A percentile compares a stretch with the other conserved stretches of the same genome.
Evolutionary conservation across 2,888 invertebrate species (phyloP).

Genomic region (Diaperis boleti): DNA sequence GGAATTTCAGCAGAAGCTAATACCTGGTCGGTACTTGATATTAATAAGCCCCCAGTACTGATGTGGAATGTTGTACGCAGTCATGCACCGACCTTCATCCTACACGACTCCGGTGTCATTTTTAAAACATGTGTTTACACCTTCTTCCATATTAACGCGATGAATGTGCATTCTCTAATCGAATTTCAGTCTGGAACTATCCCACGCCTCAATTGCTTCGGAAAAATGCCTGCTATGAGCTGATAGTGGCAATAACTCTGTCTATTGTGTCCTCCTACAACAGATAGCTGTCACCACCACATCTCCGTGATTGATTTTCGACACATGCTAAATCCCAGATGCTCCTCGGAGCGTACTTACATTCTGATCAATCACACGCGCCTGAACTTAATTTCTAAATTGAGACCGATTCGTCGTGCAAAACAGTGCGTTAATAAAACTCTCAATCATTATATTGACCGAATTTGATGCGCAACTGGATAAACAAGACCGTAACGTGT

Average conservation of each 20-base stretch:
- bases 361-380: conserved; percentile 19
- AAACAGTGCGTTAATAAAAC: conserved; percentile 6
- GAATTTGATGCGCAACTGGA: conserved; percentile 31
- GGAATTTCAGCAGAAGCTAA: no score
- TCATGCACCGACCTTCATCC: no score
- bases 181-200: conserved; percentile 7
- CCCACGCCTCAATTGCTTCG: conserved; percentile 6
- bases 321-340: conserved; percentile 55
- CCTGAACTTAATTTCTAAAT: conserved; percentile 24
- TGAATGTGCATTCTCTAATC: not conserved
- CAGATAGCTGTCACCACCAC: conserved; percentile 56
- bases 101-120: no score
- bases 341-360: conserved; percentile 43
- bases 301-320: conserved; percentile 57
- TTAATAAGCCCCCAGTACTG: no score
- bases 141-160: not conserved
- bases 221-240: conserved; percentile 25
- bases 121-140: not conserved
- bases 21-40: no score
- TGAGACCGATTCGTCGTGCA: conserved; percentile 12
- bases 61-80: no score
- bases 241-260: conserved; percentile 48
- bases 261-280: conserved; percentile 54
- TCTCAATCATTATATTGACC: conserved; percentile 28
- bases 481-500: conserved; percentile 24